Percentiles rank a stretch among this genome's conserved stretches.
phyloP scores from a whole-genome alignment of 1,140 invertebrate genomes.

The Meteorus sp. region DNA sequence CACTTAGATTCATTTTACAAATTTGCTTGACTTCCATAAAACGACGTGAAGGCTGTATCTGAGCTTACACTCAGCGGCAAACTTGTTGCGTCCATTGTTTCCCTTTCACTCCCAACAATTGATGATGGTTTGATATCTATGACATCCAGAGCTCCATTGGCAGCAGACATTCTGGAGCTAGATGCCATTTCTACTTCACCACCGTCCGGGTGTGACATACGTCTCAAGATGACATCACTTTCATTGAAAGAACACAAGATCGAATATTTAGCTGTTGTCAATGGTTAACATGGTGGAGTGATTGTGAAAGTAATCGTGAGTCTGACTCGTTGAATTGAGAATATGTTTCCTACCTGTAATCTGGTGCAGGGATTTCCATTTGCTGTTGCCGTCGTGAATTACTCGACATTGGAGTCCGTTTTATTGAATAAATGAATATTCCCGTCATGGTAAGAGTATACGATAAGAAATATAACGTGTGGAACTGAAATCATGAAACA shows the following conservation, averaged over 20 bases:
- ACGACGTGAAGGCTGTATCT: conserved; percentile 72
- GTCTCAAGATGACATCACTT: conserved; percentile 51
- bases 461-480: conserved; percentile 78
- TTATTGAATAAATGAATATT: conserved; percentile 73
- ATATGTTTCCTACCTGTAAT: conserved; percentile 51
- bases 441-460: conserved; percentile 76
- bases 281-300: too few species aligned
- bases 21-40: conserved; percentile 63
- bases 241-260: too few species aligned
- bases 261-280: too few species aligned
- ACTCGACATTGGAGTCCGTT: conserved; percentile 61
- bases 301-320: not conserved
- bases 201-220: conserved; percentile 50
- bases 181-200: conserved; percentile 53
- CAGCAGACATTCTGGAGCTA: conserved; percentile 48
- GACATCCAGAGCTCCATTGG: conserved; percentile 49
- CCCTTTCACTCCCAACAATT: conserved; percentile 48
- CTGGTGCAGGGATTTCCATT: conserved; percentile 44
- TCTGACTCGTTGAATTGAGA: too few species aligned
- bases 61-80: conserved; percentile 59
- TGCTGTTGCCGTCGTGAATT: conserved; percentile 47
- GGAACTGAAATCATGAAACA: conserved; percentile 67
- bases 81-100: conserved; percentile 49
- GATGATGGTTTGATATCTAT: conserved; percentile 40
- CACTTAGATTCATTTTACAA: conserved; percentile 22